Evolutionary conservation across 2,888 invertebrate genomes (phyloP), one percentile per base, ranked within the genome.

Genomic region (Synanthedon vespiformis): DNA sequence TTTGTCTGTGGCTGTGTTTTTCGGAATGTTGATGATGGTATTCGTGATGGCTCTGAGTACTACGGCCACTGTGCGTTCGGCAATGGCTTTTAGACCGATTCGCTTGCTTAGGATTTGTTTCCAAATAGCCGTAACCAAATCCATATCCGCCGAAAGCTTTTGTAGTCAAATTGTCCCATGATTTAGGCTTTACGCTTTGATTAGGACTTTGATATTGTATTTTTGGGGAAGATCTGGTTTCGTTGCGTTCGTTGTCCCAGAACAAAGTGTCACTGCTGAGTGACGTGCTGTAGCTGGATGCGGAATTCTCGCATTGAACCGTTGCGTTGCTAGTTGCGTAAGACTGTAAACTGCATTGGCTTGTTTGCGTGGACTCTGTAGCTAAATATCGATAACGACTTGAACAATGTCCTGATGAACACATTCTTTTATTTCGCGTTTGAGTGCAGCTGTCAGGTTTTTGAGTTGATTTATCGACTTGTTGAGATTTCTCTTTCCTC

Each of bases 91-190:
- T 84, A 3, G 88, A 83, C 49, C 87, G 67, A 57, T 71, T 78
- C 8, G 75, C 59, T 54, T 85, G 79, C 61, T 88, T 84, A 22
- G 68, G 71, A 49, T 70, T 82, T 0, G 93, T 92, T 63, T 94
- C 94, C 53, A 94, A 79, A 65, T 94, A 95, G 6, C 95, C 95
- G 65, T 95, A 95, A 1, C 95, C 95, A 64, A 94, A 95, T 3
- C 95, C 94, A 60, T 95, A 95, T 0, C 95, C 95, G 0, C 95
- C 94, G 60, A 94, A 92, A 0, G 93, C 93, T 80, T 95, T 95
- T 2, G 94, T 94, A 0, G 95, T 93, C 53, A 96, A 81, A 77
- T 95, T 95, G 70, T 95, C 95, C 95, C 95, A 95, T 0, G 95
- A 95, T 72, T 95, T 95, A 0, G 95, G 95, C 68, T 95, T 96